Evolutionary conservation across 1,140 invertebrate genomes (phyloP), one percentile per base, ranked within the genome.

Genomic region (Luehdorfia chinensis): DNA sequence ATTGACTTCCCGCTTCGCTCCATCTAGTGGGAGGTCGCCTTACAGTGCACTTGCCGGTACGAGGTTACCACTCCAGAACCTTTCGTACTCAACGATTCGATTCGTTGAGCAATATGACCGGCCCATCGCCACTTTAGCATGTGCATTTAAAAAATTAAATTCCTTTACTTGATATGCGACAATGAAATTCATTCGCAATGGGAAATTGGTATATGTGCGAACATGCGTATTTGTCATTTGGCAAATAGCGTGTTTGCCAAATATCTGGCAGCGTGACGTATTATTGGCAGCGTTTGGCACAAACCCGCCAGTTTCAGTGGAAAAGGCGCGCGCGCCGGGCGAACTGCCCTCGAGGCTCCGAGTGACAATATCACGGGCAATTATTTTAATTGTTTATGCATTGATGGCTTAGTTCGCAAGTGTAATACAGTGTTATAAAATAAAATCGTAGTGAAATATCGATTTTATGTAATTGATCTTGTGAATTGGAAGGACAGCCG

Each of bases 291-390:
- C 54, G 45, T 33, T 53, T 64, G 68, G 61, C 62, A 49, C 56
- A 47, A 28, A 36, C 46, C 33, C 30, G 51, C 56, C 69, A 73
- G 69, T 69, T 66, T 66, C 66, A 74, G 61, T 68, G 62, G 59
- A 50, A 69, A 61, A 39, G 47, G 66, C 66, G 71, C 71, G 66
- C 61, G 71, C 66, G 68, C 60, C 62, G 69, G 64, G 34, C 55
- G 57, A 59, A 55, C 66, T 65, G 55, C 58, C 61, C 48, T 21
- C 2, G 30, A 55, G n/a, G n/a, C n/a, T 56, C 68, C 60, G 63
- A 59, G 71, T 73, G 71, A 68, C 71, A 75, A 55, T 66, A 56
- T 33, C 49, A 16, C 8, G 15, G 6, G 6, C 6, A 34, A 23
- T 12, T n/a, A 7, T 7, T 3, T 18, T 16, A 21, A 19, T 36